Evolutionary conservation across 2,113 vertebrate species (phyloP).

Genomic region (Microcebus murinus): DNA sequence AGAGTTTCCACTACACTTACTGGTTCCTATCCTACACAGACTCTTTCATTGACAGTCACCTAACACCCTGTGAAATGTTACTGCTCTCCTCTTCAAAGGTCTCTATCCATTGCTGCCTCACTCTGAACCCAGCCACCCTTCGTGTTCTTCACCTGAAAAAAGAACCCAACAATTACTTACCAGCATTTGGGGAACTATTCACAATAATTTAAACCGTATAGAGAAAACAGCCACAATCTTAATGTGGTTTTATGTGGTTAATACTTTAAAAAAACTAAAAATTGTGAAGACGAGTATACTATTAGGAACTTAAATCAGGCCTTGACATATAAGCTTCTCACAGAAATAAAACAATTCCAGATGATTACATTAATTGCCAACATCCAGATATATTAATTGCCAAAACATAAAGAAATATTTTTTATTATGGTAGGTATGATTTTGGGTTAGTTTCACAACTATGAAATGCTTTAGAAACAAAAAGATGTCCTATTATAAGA

Average conservation of each 20-base stretch:
- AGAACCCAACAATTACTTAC: background rate
- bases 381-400: background rate
- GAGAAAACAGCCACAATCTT: background rate
- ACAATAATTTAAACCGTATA: background rate
- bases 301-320: background rate
- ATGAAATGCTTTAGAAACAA: background rate
- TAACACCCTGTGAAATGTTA: background rate
- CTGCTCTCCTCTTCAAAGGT: background rate
- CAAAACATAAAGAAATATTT: background rate
- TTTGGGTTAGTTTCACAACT: background rate
- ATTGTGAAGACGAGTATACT: background rate
- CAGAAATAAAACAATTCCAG: background rate
- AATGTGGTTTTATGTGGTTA: background rate
- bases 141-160: background rate
- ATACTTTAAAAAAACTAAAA: background rate
- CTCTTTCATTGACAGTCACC: background rate
- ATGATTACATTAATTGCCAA: background rate
- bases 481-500: background rate
- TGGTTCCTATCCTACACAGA: background rate
- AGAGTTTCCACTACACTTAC: background rate
- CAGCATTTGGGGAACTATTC: background rate
- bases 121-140: background rate
- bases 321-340: background rate
- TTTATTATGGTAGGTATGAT: background rate
- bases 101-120: background rate